phyloP scores from a whole-genome alignment of 2,797 vertebrate species.

The Sebastes oblongus region DNA sequence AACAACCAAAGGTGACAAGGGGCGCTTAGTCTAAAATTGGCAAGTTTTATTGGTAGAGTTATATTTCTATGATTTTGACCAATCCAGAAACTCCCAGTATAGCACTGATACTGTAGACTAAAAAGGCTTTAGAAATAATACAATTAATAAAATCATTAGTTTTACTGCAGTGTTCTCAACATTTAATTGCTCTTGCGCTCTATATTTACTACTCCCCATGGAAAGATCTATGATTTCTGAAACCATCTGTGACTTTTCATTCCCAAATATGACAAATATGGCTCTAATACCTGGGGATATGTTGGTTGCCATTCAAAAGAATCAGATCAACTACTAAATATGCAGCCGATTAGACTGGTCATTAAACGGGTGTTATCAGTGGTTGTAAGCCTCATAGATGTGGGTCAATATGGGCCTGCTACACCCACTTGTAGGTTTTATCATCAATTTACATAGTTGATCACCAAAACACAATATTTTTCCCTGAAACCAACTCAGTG shows the following conservation, averaged over 20 bases:
- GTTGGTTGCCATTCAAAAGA: not conserved
- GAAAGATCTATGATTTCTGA: not conserved
- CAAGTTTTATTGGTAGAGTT: not conserved
- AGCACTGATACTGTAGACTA: not conserved
- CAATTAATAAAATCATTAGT: not conserved
- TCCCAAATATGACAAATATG: not conserved
- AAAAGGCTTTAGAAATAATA: not conserved
- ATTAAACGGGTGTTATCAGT: too few relatives aligned
- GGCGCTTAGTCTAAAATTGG: not conserved
- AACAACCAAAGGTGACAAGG: slow-evolving; percentile 4
- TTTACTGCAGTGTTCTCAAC: not conserved
- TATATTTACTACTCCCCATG: not conserved
- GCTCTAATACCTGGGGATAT: not conserved
- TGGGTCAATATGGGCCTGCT: too few relatives aligned
- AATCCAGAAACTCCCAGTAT: not conserved
- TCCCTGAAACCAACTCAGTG: too few relatives aligned
- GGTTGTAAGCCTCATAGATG: too few relatives aligned
- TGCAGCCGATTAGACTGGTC: too few relatives aligned
- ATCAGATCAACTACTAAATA: not conserved
- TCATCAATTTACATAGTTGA: too few relatives aligned
- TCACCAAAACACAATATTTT: too few relatives aligned
- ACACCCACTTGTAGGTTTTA: too few relatives aligned
- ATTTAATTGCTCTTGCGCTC: not conserved
- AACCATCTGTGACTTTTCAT: not conserved
- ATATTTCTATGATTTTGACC: not conserved